Evolutionary conservation across 2,113 vertebrate genomes (phyloP), one percentile per base, ranked within the genome.

Genomic region (Tiliqua scincoides): DNA sequence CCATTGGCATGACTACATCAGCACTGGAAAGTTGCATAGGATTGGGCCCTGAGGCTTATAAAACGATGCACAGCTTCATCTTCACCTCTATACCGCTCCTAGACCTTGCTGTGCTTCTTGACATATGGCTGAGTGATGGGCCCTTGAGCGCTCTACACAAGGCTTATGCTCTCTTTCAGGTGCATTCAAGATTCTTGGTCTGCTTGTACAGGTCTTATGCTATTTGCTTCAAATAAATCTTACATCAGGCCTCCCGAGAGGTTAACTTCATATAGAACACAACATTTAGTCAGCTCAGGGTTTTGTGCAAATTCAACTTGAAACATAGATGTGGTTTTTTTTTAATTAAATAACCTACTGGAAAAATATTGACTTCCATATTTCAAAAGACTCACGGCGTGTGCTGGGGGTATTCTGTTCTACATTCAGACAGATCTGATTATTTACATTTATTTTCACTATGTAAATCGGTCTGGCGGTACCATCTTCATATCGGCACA

Each of bases 291-390:
- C 21, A 2, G 35, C 62, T 89, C 0, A 0, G 84, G 89, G 83
- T 35, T 25, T 43, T 71, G 87, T 57, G n/a, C 54, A 79, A 43
- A 21, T 14, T 84, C 65, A 89, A 89, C 40, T 89, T 87, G 57
- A 32, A 77, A 2, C 75, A 90, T 81, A 87, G n/a, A 65, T 85
- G 70, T 8, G 18, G 32, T 52, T 65, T 68, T 54, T 52, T 65
- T 68, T 54, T 78, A 90, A 87, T 23, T 83, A 76, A 81, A 79
- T 52, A 87, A 88, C 20, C 62, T 81, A 63, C 86, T 83, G 65
- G n/a, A 52, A 62, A 5, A 1, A 67, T 77, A 88, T 71, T 67
- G 71, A 67, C 1, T 75, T 71, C 83, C 83, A 81, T 79, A 85
- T 37, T 86, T 17, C 25, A 82, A 79, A 79, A 72, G 11, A 77